Percentiles rank a stretch among this genome's conserved stretches.
Conservation (phyloP, 2,797 vertebrate species). For the Hephaestus fuliginosus region DNA sequence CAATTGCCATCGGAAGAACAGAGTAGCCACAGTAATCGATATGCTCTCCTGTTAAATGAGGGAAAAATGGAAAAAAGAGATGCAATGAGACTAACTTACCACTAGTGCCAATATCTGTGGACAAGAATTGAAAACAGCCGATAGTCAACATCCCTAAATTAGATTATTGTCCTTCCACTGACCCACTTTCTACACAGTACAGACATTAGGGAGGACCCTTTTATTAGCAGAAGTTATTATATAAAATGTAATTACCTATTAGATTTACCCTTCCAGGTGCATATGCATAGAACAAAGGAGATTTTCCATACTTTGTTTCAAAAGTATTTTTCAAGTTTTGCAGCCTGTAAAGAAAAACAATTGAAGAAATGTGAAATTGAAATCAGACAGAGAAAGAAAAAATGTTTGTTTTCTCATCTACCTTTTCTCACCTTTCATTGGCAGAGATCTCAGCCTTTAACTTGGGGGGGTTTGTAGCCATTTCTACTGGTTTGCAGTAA, state of each 20-base stretch:
- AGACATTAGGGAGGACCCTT: no score
- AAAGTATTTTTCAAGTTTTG: constrained; percentile 91
- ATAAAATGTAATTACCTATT: constrained; percentile 90
- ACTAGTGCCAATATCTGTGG: background rate
- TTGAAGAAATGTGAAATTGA: background rate
- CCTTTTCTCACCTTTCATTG: constrained; percentile 79
- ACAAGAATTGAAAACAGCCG: background rate
- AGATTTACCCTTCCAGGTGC: constrained; percentile 98
- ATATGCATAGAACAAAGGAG: constrained; percentile 92
- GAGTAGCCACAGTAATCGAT: constrained; percentile 98
- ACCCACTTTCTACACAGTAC: no score
- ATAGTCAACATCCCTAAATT: background rate
- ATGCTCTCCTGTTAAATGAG: constrained; percentile 90
- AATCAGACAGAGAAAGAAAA: background rate
- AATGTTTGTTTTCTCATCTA: background rate
- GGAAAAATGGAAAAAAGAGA: background rate
- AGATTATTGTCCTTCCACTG: background rate
- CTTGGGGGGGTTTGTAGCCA: constrained; percentile 78
- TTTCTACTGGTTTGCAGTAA: constrained; percentile 45
- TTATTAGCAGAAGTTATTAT: background rate
- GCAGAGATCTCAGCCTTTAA: constrained; percentile 55
- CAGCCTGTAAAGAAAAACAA: constrained; percentile 86
- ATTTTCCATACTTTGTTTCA: constrained; percentile 89
- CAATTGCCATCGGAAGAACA: constrained; percentile 98
- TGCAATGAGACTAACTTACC: background rate